These are phyloP conservation scores for Misgurnus anguillicaudatus DNA, from an alignment of 2,113 vertebrate species.

Conservation along the genomic window DNA sequence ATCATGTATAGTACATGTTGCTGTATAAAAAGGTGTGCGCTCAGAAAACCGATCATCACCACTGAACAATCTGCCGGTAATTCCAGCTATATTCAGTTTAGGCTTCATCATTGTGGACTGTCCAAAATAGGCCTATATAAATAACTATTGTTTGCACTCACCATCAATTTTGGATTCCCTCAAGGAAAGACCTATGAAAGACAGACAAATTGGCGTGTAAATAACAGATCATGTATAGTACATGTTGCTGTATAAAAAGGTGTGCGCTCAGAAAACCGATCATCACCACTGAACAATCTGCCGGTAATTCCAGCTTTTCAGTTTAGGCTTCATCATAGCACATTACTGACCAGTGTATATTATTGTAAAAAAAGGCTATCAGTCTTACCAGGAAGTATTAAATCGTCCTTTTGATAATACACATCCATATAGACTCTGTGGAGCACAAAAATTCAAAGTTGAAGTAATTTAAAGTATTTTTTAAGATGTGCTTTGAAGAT, in stretches of 20 bases:
- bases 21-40: not conserved
- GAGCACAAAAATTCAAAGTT: not conserved
- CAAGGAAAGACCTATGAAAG: not conserved
- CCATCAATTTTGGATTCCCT: rapidly evolving
- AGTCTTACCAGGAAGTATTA: not conserved
- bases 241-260: not conserved
- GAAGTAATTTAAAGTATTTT: not conserved
- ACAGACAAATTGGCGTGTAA: not conserved
- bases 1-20: not conserved
- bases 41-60: conserved; percentile 82
- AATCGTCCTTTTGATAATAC: not conserved
- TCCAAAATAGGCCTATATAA: not conserved
- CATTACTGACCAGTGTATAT: not conserved
- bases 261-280: conserved; percentile 75
- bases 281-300: conserved; percentile 83
- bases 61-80: conserved; percentile 86
- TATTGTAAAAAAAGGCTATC: not conserved
- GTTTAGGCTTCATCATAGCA: conserved; percentile 52
- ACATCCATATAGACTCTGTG: not conserved
- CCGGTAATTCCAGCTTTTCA: conserved; percentile 84
- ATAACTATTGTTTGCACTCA: not conserved
- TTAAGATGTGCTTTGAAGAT: too few species aligned
- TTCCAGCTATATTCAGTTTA: conserved; percentile 75
- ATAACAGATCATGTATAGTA: not conserved
- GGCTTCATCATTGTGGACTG: conserved; percentile 48